Evolutionary conservation across 2,113 vertebrate species (phyloP), one percentile per base, ranked within the genome.

Genomic region (Anoplopoma fimbria): DNA sequence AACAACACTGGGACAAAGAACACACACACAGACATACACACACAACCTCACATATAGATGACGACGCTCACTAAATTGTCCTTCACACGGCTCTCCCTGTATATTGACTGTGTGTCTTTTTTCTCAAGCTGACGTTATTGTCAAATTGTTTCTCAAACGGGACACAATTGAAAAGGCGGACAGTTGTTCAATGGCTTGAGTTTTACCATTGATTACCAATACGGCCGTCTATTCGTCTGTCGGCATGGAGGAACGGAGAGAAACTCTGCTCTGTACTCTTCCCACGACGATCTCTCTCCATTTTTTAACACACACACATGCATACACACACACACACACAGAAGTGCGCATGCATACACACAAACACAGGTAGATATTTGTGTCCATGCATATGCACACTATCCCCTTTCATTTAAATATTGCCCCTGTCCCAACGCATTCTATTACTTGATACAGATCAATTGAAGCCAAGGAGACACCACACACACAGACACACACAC

Each of bases 121-220:
- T 96, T 97, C 96, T 95, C 95, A 96, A 94, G 91, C 95, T 95
- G 95, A 97, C 95, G 96, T 97, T 99, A 98, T 98, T 97, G 97
- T 98, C 96, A 97, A 98, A 98, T 97, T 98, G 97, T 99, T 98
- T 97, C 96, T 96, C 97, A 97, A 97, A 97, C 96, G 95, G 96
- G 96, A 95, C 94, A 95, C 97, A 97, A 97, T 97, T 97, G 97
- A 97, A 96, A 96, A 97, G 90, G 95, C 96, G 95, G 98, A 98
- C 97, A 97, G 97, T 95, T 99, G 97, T 97, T 98, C 97, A 97
- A 98, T 98, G 95, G 94, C 95, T 93, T 88, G 93, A 94, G 89
- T 95, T 96, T 96, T 95, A 95, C 95, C 94, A 99, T 98, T 99
- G 98, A 99, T 99, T 98, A 97, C 96, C 97, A 97, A 98, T 99